Conservation (phyloP, 2,888 invertebrate genomes). For the Metalampra italica region DNA sequence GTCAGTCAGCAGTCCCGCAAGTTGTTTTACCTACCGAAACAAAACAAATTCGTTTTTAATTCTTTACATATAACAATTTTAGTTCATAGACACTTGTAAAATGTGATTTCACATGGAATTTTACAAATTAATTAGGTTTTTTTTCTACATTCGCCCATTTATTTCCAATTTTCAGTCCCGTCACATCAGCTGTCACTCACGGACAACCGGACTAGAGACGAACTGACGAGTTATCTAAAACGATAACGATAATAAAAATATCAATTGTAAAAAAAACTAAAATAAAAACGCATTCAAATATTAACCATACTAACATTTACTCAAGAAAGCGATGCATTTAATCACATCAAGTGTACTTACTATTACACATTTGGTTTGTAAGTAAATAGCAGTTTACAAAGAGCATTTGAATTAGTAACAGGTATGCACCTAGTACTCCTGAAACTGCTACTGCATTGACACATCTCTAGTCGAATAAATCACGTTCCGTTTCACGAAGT, state of each 20-base stretch:
- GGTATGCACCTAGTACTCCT: no score
- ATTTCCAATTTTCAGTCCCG: constrained; percentile 18
- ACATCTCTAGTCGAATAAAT: constrained; percentile 7
- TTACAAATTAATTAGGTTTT: constrained; percentile 8
- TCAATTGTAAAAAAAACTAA: no score
- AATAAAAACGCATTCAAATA: no score
- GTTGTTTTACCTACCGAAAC: constrained; percentile 46
- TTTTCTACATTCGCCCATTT: constrained; percentile 19
- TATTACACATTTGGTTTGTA: no score
- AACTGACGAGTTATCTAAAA: no score
- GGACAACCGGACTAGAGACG: no score
- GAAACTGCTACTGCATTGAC: not conserved
- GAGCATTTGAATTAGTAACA: no score
- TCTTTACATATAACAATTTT: constrained; percentile 24
- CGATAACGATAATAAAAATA: no score
- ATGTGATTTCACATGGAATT: constrained; percentile 12
- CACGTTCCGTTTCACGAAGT: constrained; percentile 38
- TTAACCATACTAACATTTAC: no score
- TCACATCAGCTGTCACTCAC: no score
- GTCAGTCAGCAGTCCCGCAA: constrained; percentile 27
- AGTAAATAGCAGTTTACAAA: not conserved
- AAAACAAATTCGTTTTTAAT: constrained; percentile 15
- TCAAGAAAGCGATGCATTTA: no score
- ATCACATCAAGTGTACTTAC: no score
- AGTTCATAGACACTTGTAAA: constrained; percentile 21